These are phyloP conservation scores for Athalia circularis DNA, from an alignment of 2,888 invertebrate species.

Conservation along the genomic window DNA sequence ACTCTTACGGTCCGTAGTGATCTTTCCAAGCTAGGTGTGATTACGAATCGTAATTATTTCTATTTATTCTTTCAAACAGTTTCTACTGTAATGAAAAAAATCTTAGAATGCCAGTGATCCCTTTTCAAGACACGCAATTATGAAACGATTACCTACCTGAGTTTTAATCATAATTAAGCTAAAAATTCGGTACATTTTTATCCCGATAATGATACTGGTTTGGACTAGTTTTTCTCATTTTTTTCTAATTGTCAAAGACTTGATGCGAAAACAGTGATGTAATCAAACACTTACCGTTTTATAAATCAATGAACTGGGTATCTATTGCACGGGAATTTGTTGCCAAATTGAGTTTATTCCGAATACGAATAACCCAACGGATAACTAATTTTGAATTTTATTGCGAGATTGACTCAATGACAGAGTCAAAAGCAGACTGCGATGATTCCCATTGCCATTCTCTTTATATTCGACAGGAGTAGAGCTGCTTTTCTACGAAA, in stretches of 20 bases:
- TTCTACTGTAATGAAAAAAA: no score
- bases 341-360: background rate
- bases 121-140: no score
- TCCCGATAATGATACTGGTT: no score
- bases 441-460: slow-evolving; percentile 31
- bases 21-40: background rate
- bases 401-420: slow-evolving; percentile 6
- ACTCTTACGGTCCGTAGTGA: background rate
- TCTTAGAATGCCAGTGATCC: no score
- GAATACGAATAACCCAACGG: slow-evolving; percentile 1
- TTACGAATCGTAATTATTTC: no score
- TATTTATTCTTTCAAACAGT: no score
- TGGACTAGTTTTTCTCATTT: no score
- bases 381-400: slow-evolving; percentile 13
- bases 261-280: no score
- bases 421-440: slow-evolving; percentile 37
- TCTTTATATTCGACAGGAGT: slow-evolving; percentile 42
- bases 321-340: background rate
- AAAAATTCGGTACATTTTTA: no score
- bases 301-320: background rate
- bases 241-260: no score
- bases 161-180: no score
- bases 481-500: background rate
- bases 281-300: slow-evolving; percentile 17
- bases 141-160: no score